Evolutionary conservation across 2,113 vertebrate species (phyloP).

Genomic region (Carassius carassius): DNA sequence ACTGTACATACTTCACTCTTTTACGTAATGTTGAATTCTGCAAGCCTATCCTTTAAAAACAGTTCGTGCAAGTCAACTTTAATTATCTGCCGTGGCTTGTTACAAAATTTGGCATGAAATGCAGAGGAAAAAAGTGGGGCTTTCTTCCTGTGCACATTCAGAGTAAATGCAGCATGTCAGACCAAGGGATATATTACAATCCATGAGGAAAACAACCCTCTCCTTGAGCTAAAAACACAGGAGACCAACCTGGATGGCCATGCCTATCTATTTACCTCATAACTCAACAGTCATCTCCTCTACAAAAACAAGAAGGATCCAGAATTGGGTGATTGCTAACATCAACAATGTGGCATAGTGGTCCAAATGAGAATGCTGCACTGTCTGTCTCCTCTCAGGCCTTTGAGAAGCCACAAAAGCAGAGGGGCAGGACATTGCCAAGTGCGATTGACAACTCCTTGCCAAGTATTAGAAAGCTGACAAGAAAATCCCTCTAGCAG

Average conservation of each 20-base stretch:
- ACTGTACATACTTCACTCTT: slow-evolving; percentile 65
- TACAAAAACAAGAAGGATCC: slow-evolving; percentile 55
- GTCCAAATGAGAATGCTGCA: slow-evolving; percentile 51
- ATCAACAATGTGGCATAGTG: slow-evolving; percentile 64
- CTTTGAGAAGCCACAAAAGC: slow-evolving; percentile 67
- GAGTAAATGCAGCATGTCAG: slow-evolving; percentile 75
- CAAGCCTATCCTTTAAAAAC: slow-evolving; percentile 68
- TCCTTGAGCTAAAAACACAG: slow-evolving; percentile 69
- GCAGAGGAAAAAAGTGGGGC: slow-evolving; percentile 45
- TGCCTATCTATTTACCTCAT: slow-evolving; percentile 68
- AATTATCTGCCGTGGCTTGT: slow-evolving; percentile 78
- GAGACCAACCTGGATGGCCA: slow-evolving; percentile 65
- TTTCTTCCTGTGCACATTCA: slow-evolving; percentile 73
- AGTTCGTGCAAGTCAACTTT: slow-evolving; percentile 63
- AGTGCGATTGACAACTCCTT: slow-evolving; percentile 61
- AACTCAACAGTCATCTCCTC: slow-evolving; percentile 59
- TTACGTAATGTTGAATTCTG: slow-evolving; percentile 67
- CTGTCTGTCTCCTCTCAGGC: slow-evolving; percentile 67
- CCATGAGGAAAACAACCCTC: slow-evolving; percentile 69
- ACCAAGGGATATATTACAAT: slow-evolving; percentile 70
- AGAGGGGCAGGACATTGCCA: slow-evolving; percentile 68
- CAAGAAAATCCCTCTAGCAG: slow-evolving; percentile 62
- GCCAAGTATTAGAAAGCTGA: slow-evolving; percentile 69
- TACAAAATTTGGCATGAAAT: slow-evolving; percentile 63
- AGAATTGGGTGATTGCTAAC: slow-evolving; percentile 55